Conservation (phyloP, 2,888 invertebrate species). For the Polymixis flavicincta region DNA sequence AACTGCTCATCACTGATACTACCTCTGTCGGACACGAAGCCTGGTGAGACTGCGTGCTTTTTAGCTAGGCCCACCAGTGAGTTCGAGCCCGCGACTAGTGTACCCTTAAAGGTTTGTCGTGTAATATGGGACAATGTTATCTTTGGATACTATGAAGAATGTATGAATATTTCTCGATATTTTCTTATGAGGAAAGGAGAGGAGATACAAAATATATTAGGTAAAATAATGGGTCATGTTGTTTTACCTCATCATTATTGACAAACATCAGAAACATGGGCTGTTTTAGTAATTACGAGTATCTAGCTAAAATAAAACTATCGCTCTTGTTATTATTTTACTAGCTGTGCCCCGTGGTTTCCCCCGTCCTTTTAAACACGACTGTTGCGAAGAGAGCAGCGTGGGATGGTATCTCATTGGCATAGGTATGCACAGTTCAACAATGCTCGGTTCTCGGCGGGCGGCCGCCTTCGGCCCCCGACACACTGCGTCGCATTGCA, state of each 20-base stretch:
- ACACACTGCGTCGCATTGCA: not conserved
- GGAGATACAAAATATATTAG: not conserved
- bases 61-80: too few species aligned
- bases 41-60: too few species aligned
- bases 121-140: not conserved
- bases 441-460: not conserved
- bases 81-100: too few species aligned
- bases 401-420: not conserved
- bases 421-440: not conserved
- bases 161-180: not conserved
- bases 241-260: conserved; percentile 16
- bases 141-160: not conserved
- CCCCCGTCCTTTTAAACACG: not conserved
- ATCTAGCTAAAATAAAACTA: not conserved
- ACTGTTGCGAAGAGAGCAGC: not conserved
- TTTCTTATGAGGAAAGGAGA: not conserved
- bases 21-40: too few species aligned
- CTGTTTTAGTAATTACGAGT: not conserved
- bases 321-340: not conserved
- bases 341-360: not conserved
- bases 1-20: too few species aligned
- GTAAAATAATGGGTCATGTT: conserved; percentile 27
- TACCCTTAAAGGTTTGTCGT: not conserved
- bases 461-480: not conserved
- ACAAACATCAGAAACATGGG: not conserved